These are phyloP conservation scores for Hololepta plana DNA, from an alignment of 2,888 invertebrate genomes.

Conservation along the genomic window DNA sequence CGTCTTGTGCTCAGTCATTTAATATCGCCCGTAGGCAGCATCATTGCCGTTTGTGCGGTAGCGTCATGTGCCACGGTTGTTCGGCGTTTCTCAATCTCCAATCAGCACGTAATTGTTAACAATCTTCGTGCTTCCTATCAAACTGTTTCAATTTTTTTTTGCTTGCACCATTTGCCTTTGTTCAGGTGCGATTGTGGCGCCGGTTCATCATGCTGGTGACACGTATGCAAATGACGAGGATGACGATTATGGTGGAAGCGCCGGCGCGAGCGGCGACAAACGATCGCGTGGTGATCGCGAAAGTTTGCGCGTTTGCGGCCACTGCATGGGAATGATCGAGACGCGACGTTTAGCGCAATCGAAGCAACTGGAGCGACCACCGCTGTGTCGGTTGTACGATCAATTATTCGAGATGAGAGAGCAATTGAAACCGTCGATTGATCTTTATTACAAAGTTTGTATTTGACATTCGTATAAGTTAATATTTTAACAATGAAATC, in stretches of 20 bases:
- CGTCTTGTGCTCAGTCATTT: constrained; percentile 79
- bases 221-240: constrained; percentile 21
- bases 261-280: too few species aligned
- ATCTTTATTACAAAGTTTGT: constrained; percentile 42
- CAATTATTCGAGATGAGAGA: constrained; percentile 63
- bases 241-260: too few species aligned
- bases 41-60: constrained; percentile 90
- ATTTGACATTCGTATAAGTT: constrained; percentile 4
- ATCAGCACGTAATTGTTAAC: constrained; percentile 47
- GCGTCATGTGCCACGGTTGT: constrained; percentile 83
- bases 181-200: constrained; percentile 24
- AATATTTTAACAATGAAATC: constrained; percentile 5
- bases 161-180: constrained; percentile 1
- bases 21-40: constrained; percentile 78
- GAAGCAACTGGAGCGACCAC: constrained; percentile 60
- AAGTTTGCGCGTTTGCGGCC: constrained; percentile 50
- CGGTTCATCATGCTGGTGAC: constrained; percentile 16
- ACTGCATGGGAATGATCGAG: constrained; percentile 68
- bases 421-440: constrained; percentile 43
- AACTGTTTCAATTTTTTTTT: constrained; percentile 1
- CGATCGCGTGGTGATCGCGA: constrained; percentile 28
- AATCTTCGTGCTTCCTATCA: constrained; percentile 1
- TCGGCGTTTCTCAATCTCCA: constrained; percentile 67
- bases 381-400: constrained; percentile 65
- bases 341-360: constrained; percentile 62